Percentiles rank a stretch among this genome's conserved stretches.
These are phyloP conservation scores for Chaetorhynchus papuensis DNA, from an alignment of 2,113 vertebrate species.

Conservation along the genomic window DNA sequence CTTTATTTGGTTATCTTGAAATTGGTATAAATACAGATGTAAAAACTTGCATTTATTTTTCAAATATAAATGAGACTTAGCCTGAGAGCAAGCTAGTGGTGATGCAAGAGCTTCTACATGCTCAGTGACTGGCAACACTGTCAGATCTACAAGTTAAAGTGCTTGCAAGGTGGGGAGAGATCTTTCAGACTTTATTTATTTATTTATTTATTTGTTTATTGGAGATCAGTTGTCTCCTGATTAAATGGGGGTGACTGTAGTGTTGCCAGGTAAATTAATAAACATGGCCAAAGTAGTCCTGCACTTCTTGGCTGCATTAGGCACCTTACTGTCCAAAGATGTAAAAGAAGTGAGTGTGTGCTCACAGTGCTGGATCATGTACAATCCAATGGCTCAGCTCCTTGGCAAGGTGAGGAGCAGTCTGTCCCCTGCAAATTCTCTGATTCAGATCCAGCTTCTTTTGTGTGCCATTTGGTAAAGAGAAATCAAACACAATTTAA, in stretches of 20 bases:
- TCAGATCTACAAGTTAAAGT: neutral
- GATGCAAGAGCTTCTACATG: neutral
- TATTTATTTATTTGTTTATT: neutral
- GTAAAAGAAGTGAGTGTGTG: neutral
- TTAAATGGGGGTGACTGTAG: neutral
- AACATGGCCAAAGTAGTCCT: neutral
- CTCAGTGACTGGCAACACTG: neutral
- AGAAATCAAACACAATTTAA: neutral
- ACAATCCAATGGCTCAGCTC: neutral
- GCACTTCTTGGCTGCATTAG: neutral
- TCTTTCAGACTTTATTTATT: neutral
- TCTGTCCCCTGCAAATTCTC: neutral
- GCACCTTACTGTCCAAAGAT: neutral
- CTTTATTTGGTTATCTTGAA: neutral
- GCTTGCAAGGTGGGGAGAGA: neutral
- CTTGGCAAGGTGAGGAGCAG: slow-evolving; percentile 9
- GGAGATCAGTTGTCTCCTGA: neutral
- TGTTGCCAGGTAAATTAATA: neutral
- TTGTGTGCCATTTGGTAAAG: neutral
- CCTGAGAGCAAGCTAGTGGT: neutral
- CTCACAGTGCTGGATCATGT: neutral
- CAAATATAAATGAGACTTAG: neutral
- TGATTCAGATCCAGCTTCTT: neutral
- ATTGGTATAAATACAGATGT: neutral
- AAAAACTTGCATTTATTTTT: neutral